Conservation (phyloP, 1,140 invertebrate genomes). For the Drosophila ironensis region DNA sequence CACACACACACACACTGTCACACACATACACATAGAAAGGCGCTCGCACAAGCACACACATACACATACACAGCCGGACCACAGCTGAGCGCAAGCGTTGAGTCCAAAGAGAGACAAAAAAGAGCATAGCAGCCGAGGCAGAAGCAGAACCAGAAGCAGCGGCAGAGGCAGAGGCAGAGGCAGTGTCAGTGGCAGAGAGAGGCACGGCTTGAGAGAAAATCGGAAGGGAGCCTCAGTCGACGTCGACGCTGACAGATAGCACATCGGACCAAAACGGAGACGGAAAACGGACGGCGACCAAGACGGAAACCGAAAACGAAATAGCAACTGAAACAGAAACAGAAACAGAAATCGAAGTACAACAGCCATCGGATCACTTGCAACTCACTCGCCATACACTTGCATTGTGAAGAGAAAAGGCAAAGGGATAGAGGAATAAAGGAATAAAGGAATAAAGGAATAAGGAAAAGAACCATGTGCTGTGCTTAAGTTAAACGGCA, state of each 20-base stretch:
- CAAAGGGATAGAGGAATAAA: slow-evolving; percentile 23
- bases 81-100: slow-evolving; percentile 29
- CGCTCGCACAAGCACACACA: slow-evolving; percentile 20
- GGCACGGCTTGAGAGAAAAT: neutral
- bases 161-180: slow-evolving; percentile 9
- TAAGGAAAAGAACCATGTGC: slow-evolving; percentile 53
- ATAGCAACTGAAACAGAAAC: neutral
- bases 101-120: neutral
- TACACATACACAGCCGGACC: slow-evolving; percentile 23
- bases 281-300: slow-evolving; percentile 2
- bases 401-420: slow-evolving; percentile 25
- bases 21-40: too few species aligned
- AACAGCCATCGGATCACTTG: slow-evolving; percentile 51
- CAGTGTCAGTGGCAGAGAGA: neutral
- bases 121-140: neutral
- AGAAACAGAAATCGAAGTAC: too few species aligned
- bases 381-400: slow-evolving; percentile 51
- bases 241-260: slow-evolving; percentile 46
- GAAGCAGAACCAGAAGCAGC: neutral
- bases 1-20: slow-evolving; percentile 26
- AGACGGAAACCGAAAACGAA: slow-evolving; percentile 1
- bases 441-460: slow-evolving; percentile 23
- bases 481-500: slow-evolving; percentile 44
- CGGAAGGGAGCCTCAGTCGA: too few species aligned
- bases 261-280: slow-evolving; percentile 35